These are phyloP conservation scores for Machimus atricapillus DNA, from an alignment of 2,888 invertebrate species.

Conservation along the genomic window DNA sequence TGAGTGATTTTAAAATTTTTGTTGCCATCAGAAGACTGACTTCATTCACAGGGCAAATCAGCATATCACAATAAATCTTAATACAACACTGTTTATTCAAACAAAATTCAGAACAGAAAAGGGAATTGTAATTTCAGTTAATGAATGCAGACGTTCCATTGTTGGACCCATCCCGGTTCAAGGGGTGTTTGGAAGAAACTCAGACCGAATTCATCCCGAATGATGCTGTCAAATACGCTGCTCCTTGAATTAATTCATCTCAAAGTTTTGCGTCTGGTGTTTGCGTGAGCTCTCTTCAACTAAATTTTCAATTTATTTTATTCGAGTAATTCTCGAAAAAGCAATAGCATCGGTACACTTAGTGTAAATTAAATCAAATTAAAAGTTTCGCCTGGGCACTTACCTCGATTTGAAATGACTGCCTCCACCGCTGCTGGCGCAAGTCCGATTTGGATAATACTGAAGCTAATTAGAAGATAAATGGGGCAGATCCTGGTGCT, in stretches of 20 bases:
- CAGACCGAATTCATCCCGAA: neutral
- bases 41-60: neutral
- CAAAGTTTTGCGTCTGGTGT: neutral
- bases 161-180: neutral
- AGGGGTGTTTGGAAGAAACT: neutral
- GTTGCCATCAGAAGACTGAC: neutral
- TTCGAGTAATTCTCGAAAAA: neutral
- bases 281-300: neutral
- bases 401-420: constrained; percentile 61
- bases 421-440: constrained; percentile 56
- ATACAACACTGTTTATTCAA: neutral
- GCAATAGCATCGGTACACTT: neutral
- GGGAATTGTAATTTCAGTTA: neutral
- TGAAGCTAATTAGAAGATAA: constrained; percentile 61
- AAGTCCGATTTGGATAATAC: constrained; percentile 57
- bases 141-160: neutral
- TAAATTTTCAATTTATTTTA: neutral
- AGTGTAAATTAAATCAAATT: constrained; percentile 1
- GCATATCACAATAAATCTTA: neutral
- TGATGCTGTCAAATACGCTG: neutral
- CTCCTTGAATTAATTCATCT: neutral
- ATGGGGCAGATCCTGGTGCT: constrained; percentile 55
- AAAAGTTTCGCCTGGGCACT: constrained; percentile 50
- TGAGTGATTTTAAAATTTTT: neutral
- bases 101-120: neutral